phyloP scores from a whole-genome alignment of 2,888 invertebrate genomes.

The Hoplodrina blanda region DNA sequence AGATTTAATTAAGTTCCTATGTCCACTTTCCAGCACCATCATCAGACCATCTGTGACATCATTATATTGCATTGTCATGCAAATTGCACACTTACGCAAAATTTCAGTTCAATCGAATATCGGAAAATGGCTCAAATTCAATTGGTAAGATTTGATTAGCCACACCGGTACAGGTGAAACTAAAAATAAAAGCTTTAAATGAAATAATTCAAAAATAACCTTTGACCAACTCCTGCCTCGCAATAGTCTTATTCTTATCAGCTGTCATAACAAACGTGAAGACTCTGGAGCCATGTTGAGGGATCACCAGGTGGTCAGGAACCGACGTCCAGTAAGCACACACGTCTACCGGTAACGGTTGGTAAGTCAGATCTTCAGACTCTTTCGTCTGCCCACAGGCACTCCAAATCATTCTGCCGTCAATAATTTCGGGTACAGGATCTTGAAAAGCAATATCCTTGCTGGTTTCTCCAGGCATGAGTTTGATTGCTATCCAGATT shows the following conservation, averaged over 20 bases:
- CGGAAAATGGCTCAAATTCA: too few species aligned
- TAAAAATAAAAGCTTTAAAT: too few species aligned
- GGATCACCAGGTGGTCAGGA: constrained; percentile 86
- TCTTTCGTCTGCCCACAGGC: constrained; percentile 84
- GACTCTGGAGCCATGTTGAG: constrained; percentile 83
- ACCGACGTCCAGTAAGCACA: constrained; percentile 88
- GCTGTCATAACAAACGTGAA: constrained; percentile 90
- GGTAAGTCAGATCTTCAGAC: constrained; percentile 81
- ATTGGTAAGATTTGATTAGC: too few species aligned
- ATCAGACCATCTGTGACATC: too few species aligned
- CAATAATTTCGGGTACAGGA: constrained; percentile 81
- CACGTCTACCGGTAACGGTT: constrained; percentile 80
- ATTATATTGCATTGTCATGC: too few species aligned
- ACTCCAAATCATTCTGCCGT: constrained; percentile 81
- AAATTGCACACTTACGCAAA: too few species aligned
- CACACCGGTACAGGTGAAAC: too few species aligned
- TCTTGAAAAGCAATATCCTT: constrained; percentile 82
- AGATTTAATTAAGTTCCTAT: too few species aligned
- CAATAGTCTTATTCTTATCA: constrained; percentile 87
- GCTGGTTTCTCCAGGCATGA: constrained; percentile 82
- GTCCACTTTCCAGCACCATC: too few species aligned
- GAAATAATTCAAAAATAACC: constrained; percentile 70
- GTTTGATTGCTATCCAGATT: constrained; percentile 86
- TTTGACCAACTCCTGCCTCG: constrained; percentile 82
- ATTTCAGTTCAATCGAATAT: too few species aligned